Evolutionary conservation across 2,113 vertebrate genomes (phyloP).

Genomic region (Hemiscyllium ocellatum): DNA sequence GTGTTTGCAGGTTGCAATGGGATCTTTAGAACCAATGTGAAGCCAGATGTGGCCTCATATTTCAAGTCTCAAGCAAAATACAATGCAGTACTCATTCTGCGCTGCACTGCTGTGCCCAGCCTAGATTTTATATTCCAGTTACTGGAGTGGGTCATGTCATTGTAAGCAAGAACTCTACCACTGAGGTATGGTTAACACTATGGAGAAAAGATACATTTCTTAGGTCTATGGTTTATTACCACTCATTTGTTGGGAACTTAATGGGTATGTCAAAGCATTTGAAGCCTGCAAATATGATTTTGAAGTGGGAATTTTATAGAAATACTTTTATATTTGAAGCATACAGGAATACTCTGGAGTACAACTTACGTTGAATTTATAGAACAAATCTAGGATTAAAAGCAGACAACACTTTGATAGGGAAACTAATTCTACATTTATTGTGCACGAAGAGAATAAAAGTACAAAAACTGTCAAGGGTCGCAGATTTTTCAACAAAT

Average conservation of each 20-base stretch:
- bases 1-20: background rate
- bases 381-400: background rate
- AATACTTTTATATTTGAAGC: background rate
- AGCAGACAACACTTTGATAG: constrained; percentile 13
- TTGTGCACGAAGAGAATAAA: constrained; percentile 28
- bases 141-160: background rate
- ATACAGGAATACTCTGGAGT: background rate
- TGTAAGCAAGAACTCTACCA: background rate
- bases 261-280: background rate
- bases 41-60: background rate
- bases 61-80: background rate
- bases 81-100: background rate
- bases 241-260: background rate
- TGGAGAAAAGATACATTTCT: background rate
- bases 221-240: background rate
- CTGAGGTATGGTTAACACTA: background rate
- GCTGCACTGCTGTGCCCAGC: background rate
- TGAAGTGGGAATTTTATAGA: background rate
- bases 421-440: constrained; percentile 36
- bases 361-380: background rate
- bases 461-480: constrained; percentile 28
- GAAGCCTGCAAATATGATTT: background rate
- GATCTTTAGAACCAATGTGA: background rate
- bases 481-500: constrained; percentile 37
- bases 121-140: background rate